Evolutionary conservation across 1,140 invertebrate species (phyloP).

Genomic region (Ditylenchus dipsaci): DNA sequence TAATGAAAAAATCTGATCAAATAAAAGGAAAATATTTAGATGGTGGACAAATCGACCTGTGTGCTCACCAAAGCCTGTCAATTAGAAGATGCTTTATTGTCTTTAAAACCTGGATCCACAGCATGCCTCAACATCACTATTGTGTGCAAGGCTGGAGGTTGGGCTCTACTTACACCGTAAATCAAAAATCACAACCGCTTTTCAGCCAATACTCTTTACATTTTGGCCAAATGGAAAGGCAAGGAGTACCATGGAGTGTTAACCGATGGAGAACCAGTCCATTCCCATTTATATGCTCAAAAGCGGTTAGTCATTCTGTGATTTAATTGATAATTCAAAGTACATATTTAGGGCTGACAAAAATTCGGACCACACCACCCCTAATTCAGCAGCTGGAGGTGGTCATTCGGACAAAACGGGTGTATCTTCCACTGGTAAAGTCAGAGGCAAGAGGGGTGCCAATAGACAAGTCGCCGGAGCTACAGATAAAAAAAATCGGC

Average conservation of each 20-base stretch:
- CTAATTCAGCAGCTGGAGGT: not conserved
- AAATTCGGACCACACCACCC: not conserved
- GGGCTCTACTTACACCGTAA: not conserved
- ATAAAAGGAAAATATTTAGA: too few species aligned
- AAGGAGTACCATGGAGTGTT: constrained; percentile 32
- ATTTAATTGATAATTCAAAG: not conserved
- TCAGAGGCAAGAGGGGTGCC: constrained; percentile 12
- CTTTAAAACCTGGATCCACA: constrained; percentile 24
- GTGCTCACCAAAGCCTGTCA: not conserved
- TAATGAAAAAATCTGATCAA: too few species aligned
- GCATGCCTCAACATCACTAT: constrained; percentile 29
- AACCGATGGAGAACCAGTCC: constrained; percentile 30
- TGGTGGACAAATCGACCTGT: constrained; percentile 10
- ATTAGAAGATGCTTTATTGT: constrained; percentile 22
- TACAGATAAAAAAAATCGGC: not conserved
- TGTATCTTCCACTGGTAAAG: not conserved
- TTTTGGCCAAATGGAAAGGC: constrained; percentile 35
- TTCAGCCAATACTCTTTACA: constrained; percentile 31
- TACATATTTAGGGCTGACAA: constrained; percentile 7
- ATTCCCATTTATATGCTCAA: constrained; percentile 26
- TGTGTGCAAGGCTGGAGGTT: constrained; percentile 24
- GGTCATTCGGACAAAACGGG: not conserved
- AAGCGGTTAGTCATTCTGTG: constrained; percentile 13
- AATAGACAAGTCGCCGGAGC: not conserved
- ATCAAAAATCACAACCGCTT: not conserved